These are phyloP conservation scores for Capromys pilorides DNA, from an alignment of 2,797 vertebrate species.

Conservation along the genomic window DNA sequence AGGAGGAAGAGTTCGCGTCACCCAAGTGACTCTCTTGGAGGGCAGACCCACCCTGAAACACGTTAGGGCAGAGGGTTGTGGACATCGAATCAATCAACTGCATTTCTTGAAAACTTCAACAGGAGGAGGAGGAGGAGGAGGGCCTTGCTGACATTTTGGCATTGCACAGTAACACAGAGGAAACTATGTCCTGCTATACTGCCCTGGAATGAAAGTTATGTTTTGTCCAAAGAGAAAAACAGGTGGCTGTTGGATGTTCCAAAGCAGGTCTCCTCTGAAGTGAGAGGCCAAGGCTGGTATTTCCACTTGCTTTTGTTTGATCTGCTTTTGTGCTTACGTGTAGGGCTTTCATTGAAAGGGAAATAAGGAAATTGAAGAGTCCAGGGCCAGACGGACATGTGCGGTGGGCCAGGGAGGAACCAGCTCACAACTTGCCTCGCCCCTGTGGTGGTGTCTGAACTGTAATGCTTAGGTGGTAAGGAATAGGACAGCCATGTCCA, in stretches of 20 bases:
- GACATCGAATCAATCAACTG: not conserved
- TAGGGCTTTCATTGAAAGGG: not conserved
- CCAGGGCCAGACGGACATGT: not conserved
- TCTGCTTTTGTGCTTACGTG: not conserved
- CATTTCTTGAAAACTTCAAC: not conserved
- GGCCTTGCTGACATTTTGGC: not conserved
- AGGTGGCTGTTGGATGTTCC: not conserved
- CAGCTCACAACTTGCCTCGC: not conserved
- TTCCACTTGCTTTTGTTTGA: not conserved
- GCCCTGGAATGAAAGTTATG: not conserved
- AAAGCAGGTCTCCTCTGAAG: not conserved
- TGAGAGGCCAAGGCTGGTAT: not conserved
- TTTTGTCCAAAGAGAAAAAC: not conserved
- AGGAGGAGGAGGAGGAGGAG: not conserved
- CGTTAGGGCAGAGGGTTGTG: not conserved
- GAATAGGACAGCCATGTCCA: not conserved
- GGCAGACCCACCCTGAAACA: not conserved
- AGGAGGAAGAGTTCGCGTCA: not conserved
- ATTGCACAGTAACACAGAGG: not conserved
- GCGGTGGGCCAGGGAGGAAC: not conserved
- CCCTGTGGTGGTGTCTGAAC: not conserved
- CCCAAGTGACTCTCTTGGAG: not conserved
- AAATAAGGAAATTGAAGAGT: not conserved
- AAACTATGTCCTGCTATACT: not conserved
- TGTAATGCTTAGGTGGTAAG: not conserved